Evolutionary conservation across 2,113 vertebrate genomes (phyloP), one percentile per base, ranked within the genome.

Genomic region (Bucco capensis): DNA sequence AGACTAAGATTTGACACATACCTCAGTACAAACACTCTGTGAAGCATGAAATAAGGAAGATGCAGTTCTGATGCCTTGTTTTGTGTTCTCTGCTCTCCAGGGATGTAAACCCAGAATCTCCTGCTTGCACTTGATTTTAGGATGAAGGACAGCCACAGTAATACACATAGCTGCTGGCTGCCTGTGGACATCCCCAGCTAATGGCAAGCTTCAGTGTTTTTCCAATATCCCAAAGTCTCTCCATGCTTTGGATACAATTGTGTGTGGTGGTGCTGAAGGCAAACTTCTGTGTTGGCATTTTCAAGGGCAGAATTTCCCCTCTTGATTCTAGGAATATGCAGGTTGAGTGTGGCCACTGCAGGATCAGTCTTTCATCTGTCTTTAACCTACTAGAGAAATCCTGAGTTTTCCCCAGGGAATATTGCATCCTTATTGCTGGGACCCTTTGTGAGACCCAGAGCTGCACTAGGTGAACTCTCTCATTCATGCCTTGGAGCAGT

Each of bases 311-410:
- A n/a, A 38, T 51, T 73, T 62, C 46, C 27, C 23, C 12, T 57
- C 31, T 42, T 38, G 10, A 8, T 24, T 57, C 4, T 44, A 50
- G 62, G 31, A 25, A 24, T 15, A 16, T 21, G 4, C 5, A 67
- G 17, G 12, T 24, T 37, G 10, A 2, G 1, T 2, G 14, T 49
- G 51, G 17, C 15, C 1, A 0, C 8, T 4, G 6, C 23, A 24
- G 74, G 53, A 37, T n/a, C 10, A 2, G 2, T 11, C 28, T 53
- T 69, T 4, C 30, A 16, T 12, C 50, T 60, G 8, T 19, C 30
- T 56, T 50, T 23, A 65, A 28, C 4, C 3, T 38, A 5, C 13
- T n/a, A 17, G 28, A 38, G 49, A 73, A 86, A 65, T 9, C 18
- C n/a, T 10, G 4, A 7, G 12, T n/a, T 72, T 60, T 47, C 37